A percentile compares a stretch with the other conserved stretches of the same genome.
phyloP scores from a whole-genome alignment of 2,113 vertebrate genomes.

The Percina caprodes region DNA sequence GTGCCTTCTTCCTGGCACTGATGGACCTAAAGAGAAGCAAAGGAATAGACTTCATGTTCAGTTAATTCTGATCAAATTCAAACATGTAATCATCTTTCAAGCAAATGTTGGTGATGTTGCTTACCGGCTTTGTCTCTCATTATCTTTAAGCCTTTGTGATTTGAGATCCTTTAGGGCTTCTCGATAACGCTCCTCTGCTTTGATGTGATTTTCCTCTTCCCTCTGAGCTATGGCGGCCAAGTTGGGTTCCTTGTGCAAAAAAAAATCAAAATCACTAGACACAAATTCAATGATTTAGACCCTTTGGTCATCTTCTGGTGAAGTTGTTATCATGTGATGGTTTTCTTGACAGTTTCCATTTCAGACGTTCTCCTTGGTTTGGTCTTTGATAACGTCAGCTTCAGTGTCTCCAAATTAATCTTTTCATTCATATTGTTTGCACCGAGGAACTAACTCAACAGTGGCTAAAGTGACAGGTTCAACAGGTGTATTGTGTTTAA shows the following conservation, averaged over 20 bases:
- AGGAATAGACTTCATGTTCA: neutral
- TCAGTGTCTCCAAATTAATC: neutral
- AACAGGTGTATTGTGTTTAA: neutral
- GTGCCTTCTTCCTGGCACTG: constrained; percentile 87
- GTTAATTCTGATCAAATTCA: neutral
- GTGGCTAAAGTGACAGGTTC: neutral
- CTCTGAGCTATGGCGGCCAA: constrained; percentile 82
- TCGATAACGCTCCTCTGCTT: constrained; percentile 88
- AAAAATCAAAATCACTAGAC: neutral
- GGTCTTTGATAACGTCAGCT: neutral
- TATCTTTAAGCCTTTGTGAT: constrained; percentile 83
- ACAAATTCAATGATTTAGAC: neutral
- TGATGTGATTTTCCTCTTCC: constrained; percentile 84
- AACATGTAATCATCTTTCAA: neutral
- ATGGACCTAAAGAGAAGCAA: constrained; percentile 79
- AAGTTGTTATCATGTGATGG: neutral
- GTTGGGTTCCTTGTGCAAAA: constrained; percentile 82
- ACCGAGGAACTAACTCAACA: neutral
- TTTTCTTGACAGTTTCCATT: neutral
- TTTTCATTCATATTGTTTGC: neutral
- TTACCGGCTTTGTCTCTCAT: constrained; percentile 85
- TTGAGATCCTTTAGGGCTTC: constrained; percentile 91
- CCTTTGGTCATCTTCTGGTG: neutral
- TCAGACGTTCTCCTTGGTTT: neutral
- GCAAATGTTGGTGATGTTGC: neutral